phyloP scores from a whole-genome alignment of 2,797 vertebrate species.

The Helicolenus hilgendorfi region DNA sequence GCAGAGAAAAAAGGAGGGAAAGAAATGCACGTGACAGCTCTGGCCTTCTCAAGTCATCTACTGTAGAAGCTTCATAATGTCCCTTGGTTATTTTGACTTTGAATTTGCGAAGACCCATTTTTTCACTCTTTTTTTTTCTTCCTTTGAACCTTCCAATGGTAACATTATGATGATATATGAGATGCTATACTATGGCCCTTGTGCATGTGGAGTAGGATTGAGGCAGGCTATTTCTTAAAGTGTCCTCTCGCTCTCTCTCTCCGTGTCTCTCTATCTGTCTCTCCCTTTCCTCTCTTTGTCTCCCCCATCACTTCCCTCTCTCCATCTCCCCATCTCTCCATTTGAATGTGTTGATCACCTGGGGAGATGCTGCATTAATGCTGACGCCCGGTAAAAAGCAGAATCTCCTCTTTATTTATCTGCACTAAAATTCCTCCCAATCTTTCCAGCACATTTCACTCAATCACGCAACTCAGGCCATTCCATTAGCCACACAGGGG shows the following conservation, averaged over 20 bases:
- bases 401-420: constrained; percentile 89
- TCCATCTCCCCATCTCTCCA: constrained; percentile 69
- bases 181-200: constrained; percentile 77
- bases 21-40: constrained; percentile 74
- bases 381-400: constrained; percentile 85
- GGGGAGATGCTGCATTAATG: constrained; percentile 88
- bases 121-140: constrained; percentile 61
- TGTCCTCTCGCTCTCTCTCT: constrained; percentile 63
- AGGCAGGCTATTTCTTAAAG: constrained; percentile 83
- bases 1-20: constrained; percentile 77
- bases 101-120: constrained; percentile 78
- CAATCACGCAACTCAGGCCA: constrained; percentile 89
- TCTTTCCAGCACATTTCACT: constrained; percentile 91
- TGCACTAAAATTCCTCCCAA: constrained; percentile 88
- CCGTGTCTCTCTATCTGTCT: constrained; percentile 20
- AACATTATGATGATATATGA: constrained; percentile 89
- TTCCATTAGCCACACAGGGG: constrained; percentile 90
- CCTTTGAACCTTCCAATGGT: constrained; percentile 85
- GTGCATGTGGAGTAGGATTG: constrained; percentile 79
- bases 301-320: constrained; percentile 60
- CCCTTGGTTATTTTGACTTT: constrained; percentile 87
- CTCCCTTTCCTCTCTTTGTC: constrained; percentile 56
- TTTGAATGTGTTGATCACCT: constrained; percentile 89
- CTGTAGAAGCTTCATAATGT: constrained; percentile 84
- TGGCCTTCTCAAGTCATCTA: constrained; percentile 83